Conservation (phyloP, 2,797 vertebrate species). For the Sebastes itinus region DNA sequence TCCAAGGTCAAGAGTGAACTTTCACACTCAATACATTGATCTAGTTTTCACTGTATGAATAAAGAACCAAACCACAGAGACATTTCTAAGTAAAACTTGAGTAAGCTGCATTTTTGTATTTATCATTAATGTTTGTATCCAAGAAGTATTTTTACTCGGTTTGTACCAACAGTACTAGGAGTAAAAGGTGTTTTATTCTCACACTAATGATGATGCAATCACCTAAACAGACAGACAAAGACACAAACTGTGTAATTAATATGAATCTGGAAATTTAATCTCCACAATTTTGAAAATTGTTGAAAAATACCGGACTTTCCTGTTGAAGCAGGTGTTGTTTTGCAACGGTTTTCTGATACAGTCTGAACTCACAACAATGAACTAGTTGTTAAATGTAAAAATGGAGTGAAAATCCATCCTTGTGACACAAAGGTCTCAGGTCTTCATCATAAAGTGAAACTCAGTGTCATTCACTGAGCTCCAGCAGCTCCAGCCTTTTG, state of each 20-base stretch:
- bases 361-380: neutral
- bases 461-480: neutral
- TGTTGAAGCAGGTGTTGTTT: neutral
- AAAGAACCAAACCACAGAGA: neutral
- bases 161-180: neutral
- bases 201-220: neutral
- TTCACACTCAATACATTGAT: neutral
- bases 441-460: neutral
- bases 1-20: neutral
- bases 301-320: neutral
- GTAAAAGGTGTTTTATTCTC: neutral
- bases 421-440: fast-evolving
- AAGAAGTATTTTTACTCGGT: neutral
- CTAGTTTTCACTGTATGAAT: neutral
- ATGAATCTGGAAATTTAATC: neutral
- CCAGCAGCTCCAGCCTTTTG: neutral
- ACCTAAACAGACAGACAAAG: neutral
- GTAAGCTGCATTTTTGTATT: neutral
- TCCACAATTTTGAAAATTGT: neutral
- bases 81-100: neutral
- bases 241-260: neutral
- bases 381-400: neutral
- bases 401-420: neutral
- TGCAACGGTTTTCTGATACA: neutral
- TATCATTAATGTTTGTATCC: neutral